Conservation (phyloP, 2,113 vertebrate genomes). For the Nansenia antarctica region DNA sequence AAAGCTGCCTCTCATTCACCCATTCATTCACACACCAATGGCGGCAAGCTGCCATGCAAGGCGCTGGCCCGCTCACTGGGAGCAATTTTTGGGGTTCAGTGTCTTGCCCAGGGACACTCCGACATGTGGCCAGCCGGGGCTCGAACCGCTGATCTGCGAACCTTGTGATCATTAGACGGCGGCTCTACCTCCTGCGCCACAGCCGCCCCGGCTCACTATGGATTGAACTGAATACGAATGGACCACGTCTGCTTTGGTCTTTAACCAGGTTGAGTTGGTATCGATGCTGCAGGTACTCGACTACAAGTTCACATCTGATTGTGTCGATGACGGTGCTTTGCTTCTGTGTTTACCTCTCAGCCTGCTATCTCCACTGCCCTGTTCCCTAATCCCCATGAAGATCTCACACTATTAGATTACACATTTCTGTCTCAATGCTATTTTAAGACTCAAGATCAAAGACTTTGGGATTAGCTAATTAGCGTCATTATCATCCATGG, state of each 20-base stretch:
- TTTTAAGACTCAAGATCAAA: slow-evolving; percentile 42
- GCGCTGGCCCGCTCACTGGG: too few relatives aligned
- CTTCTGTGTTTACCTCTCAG: background rate
- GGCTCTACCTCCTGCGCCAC: too few relatives aligned
- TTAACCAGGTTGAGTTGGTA: background rate
- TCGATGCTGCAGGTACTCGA: background rate
- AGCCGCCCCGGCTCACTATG: background rate
- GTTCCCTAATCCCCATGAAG: slow-evolving; percentile 29
- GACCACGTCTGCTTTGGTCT: background rate
- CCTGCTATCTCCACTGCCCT: background rate
- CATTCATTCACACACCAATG: too few relatives aligned
- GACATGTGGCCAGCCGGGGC: too few relatives aligned
- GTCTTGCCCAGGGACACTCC: too few relatives aligned
- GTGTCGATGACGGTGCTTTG: background rate
- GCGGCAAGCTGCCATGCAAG: too few relatives aligned
- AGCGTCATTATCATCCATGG: slow-evolving; percentile 4
- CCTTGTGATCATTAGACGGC: too few relatives aligned
- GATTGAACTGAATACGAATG: background rate
- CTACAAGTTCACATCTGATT: background rate
- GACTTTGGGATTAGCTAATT: slow-evolving; percentile 26
- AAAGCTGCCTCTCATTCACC: too few relatives aligned
- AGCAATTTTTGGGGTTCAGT: too few relatives aligned
- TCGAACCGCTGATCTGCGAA: too few relatives aligned
- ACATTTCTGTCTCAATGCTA: slow-evolving; percentile 22
- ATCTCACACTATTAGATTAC: slow-evolving; percentile 32